phyloP scores from a whole-genome alignment of 2,888 invertebrate species.

The Ceramica pisi region DNA sequence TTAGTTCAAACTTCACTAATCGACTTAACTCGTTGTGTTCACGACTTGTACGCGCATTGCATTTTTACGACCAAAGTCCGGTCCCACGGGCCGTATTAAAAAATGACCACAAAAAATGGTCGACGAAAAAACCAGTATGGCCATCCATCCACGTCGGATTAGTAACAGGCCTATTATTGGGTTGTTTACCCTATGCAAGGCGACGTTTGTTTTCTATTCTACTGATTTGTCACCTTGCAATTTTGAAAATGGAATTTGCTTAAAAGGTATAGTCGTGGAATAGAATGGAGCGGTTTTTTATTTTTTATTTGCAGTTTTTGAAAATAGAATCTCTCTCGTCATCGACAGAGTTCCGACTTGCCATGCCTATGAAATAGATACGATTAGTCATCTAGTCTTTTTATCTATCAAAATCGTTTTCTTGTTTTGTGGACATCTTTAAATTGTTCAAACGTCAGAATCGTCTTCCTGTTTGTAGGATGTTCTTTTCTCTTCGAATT shows the following conservation, averaged over 20 bases:
- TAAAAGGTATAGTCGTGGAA: too few relatives aligned
- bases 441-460: too few relatives aligned
- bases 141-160: constrained; percentile 77
- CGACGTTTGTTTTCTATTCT: constrained; percentile 62
- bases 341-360: too few relatives aligned
- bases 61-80: constrained; percentile 76
- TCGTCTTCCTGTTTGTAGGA: too few relatives aligned
- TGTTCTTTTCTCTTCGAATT: too few relatives aligned
- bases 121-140: constrained; percentile 75
- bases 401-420: too few relatives aligned
- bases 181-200: constrained; percentile 74
- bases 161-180: constrained; percentile 72
- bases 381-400: too few relatives aligned
- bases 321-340: too few relatives aligned
- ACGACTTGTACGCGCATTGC: constrained; percentile 75
- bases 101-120: constrained; percentile 78
- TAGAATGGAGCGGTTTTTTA: too few relatives aligned
- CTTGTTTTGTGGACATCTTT: too few relatives aligned
- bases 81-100: constrained; percentile 76
- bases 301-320: too few relatives aligned
- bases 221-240: constrained; percentile 54
- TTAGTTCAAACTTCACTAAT: constrained; percentile 63
- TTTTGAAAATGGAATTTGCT: constrained; percentile 16
- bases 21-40: constrained; percentile 64
- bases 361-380: too few relatives aligned